Evolutionary conservation across 2,797 vertebrate genomes (phyloP), one percentile per base, ranked within the genome.

Genomic region (Karalla daura): DNA sequence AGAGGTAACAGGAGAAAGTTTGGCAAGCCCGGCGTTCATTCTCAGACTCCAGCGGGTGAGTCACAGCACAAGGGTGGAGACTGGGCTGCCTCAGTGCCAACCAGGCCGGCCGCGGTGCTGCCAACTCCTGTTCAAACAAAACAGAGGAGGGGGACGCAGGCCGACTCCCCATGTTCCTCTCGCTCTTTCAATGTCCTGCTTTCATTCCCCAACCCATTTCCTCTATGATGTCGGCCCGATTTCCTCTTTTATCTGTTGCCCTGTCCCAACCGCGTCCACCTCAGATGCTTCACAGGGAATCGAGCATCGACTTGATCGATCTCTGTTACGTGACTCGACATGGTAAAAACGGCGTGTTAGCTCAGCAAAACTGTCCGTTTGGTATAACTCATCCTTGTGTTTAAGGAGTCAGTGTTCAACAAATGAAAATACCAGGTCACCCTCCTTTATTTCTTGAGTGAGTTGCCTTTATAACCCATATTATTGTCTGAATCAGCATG

Each of bases 211-310:
- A 56, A 33, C 49, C 63, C 43, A 10, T 74, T 88, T 87, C 78
- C 78, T 71, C 41, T 13, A 33, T 55, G 60, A 66, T 56, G 32
- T 9, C 71, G 63, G 78, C 77, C 83, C 78, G 46, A n/a, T 76
- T 81, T 89, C 83, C 85, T 81, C 62, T 76, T 68, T 70, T 77
- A 76, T 87, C 66, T 75, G 58, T 35, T 10, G 30, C 69, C 53
- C 63, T 9, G 0, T 61, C 43, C 70, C 59, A 40, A 67, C 72
- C 64, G 64, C 60, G 23, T 67, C 41, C 65, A 65, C 36, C 43
- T 69, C 44, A 12, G 1, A 46, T 35, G 12, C 21, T 23, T 25
- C 20, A 41, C 0, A 1, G 17, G 15, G 25, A 61, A 50, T n/a
- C n/a, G 10, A 49, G 47, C n/a, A 62, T 45, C 18, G 43, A 45